A percentile compares a stretch with the other conserved stretches of the same genome.
phyloP scores from a whole-genome alignment of 2,797 vertebrate genomes.

The Pipistrellus pygmaeus region DNA sequence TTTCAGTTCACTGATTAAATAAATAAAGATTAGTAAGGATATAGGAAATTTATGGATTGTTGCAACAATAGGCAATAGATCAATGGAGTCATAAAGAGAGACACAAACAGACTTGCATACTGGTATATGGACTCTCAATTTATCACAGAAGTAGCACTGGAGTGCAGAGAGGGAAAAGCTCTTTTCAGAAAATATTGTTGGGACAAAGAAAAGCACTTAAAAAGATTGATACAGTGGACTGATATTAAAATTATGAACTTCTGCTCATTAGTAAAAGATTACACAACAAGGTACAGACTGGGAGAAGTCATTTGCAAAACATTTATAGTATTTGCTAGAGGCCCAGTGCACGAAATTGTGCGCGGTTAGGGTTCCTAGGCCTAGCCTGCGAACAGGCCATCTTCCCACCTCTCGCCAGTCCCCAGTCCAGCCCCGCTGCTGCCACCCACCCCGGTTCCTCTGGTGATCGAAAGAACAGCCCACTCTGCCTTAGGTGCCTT shows the following conservation, averaged over 20 bases:
- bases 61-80: background rate
- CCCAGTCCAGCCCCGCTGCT: no score
- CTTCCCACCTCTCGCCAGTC: no score
- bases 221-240: background rate
- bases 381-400: no score
- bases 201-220: background rate
- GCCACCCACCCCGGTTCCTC: no score
- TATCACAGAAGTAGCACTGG: slow-evolving; percentile 1
- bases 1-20: slow-evolving; percentile 43
- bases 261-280: background rate
- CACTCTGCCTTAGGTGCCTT: no score
- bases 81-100: background rate
- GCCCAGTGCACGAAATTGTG: no score
- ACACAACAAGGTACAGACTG: background rate
- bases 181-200: background rate
- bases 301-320: slow-evolving; percentile 22
- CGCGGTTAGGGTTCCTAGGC: no score
- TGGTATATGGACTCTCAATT: background rate
- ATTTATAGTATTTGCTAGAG: background rate
- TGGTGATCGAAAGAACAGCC: no score
- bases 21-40: slow-evolving; percentile 22
- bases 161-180: background rate
- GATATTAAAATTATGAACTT: background rate
- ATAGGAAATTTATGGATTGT: background rate
- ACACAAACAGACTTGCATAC: background rate